phyloP scores from a whole-genome alignment of 2,888 invertebrate species.

The Campopleginae sp. region DNA sequence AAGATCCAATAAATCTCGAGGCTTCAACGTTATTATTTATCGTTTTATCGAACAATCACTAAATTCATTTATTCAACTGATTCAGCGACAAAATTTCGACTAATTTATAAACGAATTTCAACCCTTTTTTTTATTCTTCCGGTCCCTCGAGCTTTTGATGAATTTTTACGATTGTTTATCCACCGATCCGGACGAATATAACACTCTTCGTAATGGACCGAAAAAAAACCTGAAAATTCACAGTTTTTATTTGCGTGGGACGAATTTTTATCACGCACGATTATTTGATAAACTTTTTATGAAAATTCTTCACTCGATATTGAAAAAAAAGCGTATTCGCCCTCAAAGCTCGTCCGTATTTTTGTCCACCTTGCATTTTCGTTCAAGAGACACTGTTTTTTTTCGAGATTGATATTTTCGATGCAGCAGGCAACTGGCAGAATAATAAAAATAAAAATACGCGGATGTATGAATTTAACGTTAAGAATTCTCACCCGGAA shows the following conservation, averaged over 20 bases:
- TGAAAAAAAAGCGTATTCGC: background rate
- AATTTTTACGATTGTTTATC: background rate
- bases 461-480: background rate
- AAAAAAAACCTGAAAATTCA: background rate
- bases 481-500: constrained; percentile 55
- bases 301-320: background rate
- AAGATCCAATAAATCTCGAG: background rate
- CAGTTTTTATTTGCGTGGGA: background rate
- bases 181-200: background rate
- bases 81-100: background rate
- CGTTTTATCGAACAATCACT: background rate
- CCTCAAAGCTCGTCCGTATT: background rate
- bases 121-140: background rate
- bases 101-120: background rate
- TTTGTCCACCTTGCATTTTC: background rate
- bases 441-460: constrained; percentile 8
- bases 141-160: background rate
- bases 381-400: background rate
- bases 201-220: background rate
- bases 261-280: background rate
- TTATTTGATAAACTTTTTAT: background rate
- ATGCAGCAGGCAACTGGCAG: background rate
- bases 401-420: background rate
- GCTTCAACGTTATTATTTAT: background rate
- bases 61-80: background rate